Base-by-base conservation (phyloP, 2,113 vertebrate genomes). In the Climacteris rufus region DNA sequence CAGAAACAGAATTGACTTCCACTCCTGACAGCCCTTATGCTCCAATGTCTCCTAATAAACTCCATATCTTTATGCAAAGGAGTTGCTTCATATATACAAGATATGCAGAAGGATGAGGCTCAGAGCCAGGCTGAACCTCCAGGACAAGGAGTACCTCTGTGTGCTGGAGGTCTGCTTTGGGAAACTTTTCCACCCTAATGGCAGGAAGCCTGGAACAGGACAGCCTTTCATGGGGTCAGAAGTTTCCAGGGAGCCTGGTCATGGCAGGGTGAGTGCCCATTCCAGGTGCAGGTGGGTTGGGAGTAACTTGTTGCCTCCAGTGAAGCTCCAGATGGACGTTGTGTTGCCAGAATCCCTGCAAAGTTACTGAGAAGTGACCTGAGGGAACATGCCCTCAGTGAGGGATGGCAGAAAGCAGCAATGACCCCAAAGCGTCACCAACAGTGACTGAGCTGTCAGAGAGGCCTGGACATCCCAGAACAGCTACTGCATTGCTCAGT, bases 1-100 rank as follows among this genome's bases (percentile, higher is more conserved):
- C 83, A 97, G 80, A 66, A 69, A 81, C 85, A 77, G 83, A 70
- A 92, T 31, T 59, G 91, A 90, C 72, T 96, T 94, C 88, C 76
- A 77, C 83, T 74, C 63, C 76, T 90, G 89, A 95, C 83, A 92
- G 89, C 63, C 92, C 88, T 60, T 94, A 93, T 93, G 90, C 95
- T 93, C 85, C 89, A 69, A 0, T 70, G 86, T 47, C 92, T 95
- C 85, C 94, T 92, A 86, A 92, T 97, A 96, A 97, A 97, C 63
- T 78, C 89, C 79, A 11, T 96, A 95, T 97, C 96, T 96, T 90
- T 70, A 90, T 86, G 91, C 89, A 94, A 94, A 96, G 91, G 90
- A 80, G 80, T 88, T 94, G 79, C 76, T 74, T 92, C 79, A 47
- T 86, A 54, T 92, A 92, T 13, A 90, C 71, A 92, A 92, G 94